These are phyloP conservation scores for Limonius californicus DNA, from an alignment of 1,140 invertebrate genomes.

Conservation along the genomic window DNA sequence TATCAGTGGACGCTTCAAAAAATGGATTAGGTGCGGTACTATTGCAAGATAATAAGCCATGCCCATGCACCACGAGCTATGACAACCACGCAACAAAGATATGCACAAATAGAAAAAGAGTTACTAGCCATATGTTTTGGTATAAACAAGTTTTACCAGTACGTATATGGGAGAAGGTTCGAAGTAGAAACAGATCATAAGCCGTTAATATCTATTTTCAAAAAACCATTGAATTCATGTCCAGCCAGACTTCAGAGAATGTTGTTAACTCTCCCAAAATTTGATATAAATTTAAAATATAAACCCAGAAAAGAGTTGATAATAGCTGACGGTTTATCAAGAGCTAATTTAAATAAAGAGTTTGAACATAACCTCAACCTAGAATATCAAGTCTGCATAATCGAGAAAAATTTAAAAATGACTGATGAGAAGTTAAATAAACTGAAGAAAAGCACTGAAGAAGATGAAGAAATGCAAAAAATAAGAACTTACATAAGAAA, in stretches of 20 bases:
- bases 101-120: constrained; percentile 48
- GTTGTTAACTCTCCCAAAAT: constrained; percentile 27
- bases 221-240: constrained; percentile 24
- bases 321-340: constrained; percentile 42
- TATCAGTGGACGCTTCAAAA: constrained; percentile 42
- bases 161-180: constrained; percentile 27
- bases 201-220: constrained; percentile 31
- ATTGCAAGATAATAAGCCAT: constrained; percentile 38
- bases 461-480: constrained; percentile 10
- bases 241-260: constrained; percentile 29
- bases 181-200: constrained; percentile 31
- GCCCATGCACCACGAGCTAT: constrained; percentile 43
- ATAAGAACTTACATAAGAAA: neutral
- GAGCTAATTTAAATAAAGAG: constrained; percentile 18
- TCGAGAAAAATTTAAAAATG: constrained; percentile 16
- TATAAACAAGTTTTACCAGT: constrained; percentile 26
- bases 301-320: constrained; percentile 32
- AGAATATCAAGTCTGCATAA: constrained; percentile 24
- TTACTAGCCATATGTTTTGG: constrained; percentile 29
- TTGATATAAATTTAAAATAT: constrained; percentile 28
- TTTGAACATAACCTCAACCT: constrained; percentile 12
- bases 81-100: constrained; percentile 34
- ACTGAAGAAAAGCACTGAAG: constrained; percentile 1
- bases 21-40: constrained; percentile 37
- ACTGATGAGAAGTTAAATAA: constrained; percentile 19